phyloP scores from a whole-genome alignment of 2,113 vertebrate genomes.

The Pantherophis guttatus region DNA sequence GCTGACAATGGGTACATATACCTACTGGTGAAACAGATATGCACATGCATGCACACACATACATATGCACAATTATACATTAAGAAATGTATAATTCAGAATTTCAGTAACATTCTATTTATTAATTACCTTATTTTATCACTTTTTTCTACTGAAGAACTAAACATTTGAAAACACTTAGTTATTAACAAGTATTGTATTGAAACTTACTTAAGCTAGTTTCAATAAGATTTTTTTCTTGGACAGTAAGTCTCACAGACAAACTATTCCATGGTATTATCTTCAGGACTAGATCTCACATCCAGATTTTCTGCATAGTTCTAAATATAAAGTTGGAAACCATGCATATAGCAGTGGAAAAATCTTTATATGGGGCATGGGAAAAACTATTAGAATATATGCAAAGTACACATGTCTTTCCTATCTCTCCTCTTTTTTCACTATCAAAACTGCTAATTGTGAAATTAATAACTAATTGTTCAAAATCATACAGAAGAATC shows the following conservation, averaged over 20 bases:
- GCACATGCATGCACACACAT: neutral
- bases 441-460: neutral
- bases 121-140: neutral
- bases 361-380: neutral
- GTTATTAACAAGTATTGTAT: neutral
- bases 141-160: neutral
- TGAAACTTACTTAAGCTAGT: neutral
- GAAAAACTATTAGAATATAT: neutral
- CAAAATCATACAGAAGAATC: neutral
- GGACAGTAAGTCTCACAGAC: neutral
- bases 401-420: neutral
- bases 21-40: neutral
- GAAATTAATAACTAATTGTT: neutral
- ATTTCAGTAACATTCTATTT: neutral
- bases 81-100: neutral
- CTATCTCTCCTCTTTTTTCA: neutral
- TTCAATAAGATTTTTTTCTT: neutral
- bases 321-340: neutral
- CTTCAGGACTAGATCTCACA: neutral
- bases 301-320: neutral
- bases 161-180: neutral
- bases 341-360: neutral
- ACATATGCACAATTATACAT: conserved; percentile 15
- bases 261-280: neutral
- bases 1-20: neutral